Conservation (phyloP, 2,113 vertebrate genomes). For the Phylloscopus trochilus region DNA sequence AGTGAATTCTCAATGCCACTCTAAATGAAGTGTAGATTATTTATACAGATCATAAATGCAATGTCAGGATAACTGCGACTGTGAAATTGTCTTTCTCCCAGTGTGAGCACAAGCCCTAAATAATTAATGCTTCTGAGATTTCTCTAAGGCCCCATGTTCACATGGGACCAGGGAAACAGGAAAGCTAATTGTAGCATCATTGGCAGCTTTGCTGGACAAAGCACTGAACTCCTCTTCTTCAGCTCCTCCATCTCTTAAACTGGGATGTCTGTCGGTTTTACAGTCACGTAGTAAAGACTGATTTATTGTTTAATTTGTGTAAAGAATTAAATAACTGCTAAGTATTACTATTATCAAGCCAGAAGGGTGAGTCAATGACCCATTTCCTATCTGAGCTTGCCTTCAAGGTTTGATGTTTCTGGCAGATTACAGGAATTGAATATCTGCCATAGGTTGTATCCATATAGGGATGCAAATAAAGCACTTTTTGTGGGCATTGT, state of each 20-base stretch:
- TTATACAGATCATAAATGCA: background rate
- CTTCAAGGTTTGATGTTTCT: conserved; percentile 60
- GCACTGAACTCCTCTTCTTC: background rate
- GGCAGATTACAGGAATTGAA: conserved; percentile 50
- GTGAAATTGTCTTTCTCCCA: background rate
- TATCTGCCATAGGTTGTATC: conserved; percentile 25
- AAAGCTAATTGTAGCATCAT: background rate
- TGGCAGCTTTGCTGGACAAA: background rate
- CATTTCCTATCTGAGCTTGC: conserved; percentile 59
- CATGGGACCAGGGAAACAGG: background rate
- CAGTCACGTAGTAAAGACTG: conserved; percentile 1
- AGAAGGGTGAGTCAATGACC: conserved; percentile 55
- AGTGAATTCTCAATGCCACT: background rate
- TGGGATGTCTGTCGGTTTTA: conserved; percentile 10
- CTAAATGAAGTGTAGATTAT: background rate
- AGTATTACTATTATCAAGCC: conserved; percentile 59
- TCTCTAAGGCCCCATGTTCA: background rate
- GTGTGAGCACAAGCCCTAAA: background rate
- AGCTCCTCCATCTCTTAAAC: background rate
- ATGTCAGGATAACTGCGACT: background rate
- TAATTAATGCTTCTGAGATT: background rate
- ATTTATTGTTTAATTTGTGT: conserved; percentile 65
- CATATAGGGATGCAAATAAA: conserved; percentile 33
- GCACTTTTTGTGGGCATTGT: conserved; percentile 14
- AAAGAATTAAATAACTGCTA: conserved; percentile 57